These are phyloP conservation scores for Spisula subtruncata DNA, from an alignment of 2,888 invertebrate genomes.

Conservation along the genomic window DNA sequence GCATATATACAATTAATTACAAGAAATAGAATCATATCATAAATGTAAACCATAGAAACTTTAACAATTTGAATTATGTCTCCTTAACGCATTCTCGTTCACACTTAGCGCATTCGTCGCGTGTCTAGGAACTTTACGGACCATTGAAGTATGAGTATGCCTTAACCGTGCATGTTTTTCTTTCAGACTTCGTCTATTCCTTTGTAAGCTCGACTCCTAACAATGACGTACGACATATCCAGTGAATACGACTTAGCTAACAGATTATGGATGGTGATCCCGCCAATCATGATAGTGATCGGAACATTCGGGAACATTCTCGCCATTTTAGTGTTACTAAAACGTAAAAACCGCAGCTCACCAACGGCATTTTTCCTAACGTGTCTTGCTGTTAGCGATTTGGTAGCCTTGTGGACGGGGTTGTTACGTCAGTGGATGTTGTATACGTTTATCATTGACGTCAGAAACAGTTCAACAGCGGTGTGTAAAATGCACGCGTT, in stretches of 20 bases:
- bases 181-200: no score
- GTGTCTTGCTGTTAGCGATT: conserved; percentile 71
- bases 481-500: conserved; percentile 73
- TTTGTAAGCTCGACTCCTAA: no score
- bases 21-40: no score
- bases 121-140: no score
- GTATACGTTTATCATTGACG: conserved; percentile 56
- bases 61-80: no score
- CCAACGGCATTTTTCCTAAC: conserved; percentile 74
- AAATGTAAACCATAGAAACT: no score
- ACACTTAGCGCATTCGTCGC: no score
- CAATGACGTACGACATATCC: neutral
- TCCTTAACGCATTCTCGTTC: no score
- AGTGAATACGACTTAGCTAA: neutral
- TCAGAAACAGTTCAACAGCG: conserved; percentile 50
- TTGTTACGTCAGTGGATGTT: conserved; percentile 71
- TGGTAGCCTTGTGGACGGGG: conserved; percentile 72
- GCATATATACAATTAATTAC: no score
- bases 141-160: no score
- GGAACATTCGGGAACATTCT: conserved; percentile 78
- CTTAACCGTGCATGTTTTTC: no score
- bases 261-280: conserved; percentile 47
- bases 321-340: conserved; percentile 69
- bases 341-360: conserved; percentile 64
- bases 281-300: conserved; percentile 73